Percentiles rank a stretch among this genome's conserved stretches.
phyloP scores from a whole-genome alignment of 2,797 vertebrate genomes.

The Squalus acanthias region DNA sequence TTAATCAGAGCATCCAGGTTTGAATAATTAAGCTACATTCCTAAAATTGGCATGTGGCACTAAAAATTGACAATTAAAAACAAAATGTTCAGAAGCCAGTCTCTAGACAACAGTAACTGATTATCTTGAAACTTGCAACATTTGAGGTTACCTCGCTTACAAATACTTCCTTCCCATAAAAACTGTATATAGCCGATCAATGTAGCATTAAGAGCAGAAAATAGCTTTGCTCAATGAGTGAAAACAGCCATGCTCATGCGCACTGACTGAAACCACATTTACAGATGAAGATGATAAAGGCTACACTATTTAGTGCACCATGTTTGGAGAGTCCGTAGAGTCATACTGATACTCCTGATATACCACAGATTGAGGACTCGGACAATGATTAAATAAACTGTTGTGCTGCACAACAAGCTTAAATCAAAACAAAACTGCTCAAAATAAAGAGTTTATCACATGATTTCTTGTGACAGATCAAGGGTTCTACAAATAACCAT shows the following conservation, averaged over 20 bases:
- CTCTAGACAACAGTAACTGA: neutral
- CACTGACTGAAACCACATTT: constrained; percentile 24
- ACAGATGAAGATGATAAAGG: neutral
- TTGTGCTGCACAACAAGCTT: neutral
- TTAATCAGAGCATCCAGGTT: neutral
- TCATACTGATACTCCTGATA: neutral
- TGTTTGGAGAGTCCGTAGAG: neutral
- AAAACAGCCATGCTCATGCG: neutral
- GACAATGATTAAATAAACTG: neutral
- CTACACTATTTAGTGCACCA: neutral
- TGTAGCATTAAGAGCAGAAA: neutral
- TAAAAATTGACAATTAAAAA: neutral
- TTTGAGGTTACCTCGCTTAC: neutral
- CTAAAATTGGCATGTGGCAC: neutral
- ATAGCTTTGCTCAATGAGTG: neutral
- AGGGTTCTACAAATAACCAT: neutral
- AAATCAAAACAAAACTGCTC: neutral
- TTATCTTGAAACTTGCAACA: neutral
- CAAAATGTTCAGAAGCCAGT: neutral
- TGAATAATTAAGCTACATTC: neutral
- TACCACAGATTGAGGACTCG: neutral
- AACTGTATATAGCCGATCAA: neutral
- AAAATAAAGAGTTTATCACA: neutral
- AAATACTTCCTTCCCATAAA: neutral
- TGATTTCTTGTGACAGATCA: neutral